phyloP scores from a whole-genome alignment of 2,797 vertebrate genomes.

The Aselliscus stoliczkanus region DNA sequence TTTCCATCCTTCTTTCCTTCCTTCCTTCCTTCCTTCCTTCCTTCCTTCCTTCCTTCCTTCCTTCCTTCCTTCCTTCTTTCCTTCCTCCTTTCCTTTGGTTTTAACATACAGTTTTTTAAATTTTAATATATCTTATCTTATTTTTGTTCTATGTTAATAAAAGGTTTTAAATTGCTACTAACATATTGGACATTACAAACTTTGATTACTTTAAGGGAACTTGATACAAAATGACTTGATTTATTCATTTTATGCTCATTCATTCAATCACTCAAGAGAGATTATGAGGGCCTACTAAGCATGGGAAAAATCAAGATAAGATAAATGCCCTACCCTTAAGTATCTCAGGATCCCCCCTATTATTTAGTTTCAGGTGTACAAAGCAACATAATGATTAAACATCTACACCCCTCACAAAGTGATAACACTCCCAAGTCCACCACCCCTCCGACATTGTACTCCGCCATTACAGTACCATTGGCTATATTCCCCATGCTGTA shows the following conservation, averaged over 20 bases:
- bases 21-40: too few relatives aligned
- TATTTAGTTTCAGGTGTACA: too few relatives aligned
- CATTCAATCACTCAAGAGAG: slow-evolving; percentile 30
- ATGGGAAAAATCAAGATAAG: slow-evolving; percentile 15
- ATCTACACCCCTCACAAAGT: too few relatives aligned
- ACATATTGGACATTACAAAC: slow-evolving; percentile 48
- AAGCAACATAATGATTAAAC: too few relatives aligned
- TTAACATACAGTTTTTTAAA: slow-evolving; percentile 50
- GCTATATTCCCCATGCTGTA: too few relatives aligned
- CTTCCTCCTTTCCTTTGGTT: not conserved
- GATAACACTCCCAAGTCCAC: too few relatives aligned
- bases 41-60: too few relatives aligned
- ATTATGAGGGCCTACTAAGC: not conserved
- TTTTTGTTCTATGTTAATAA: slow-evolving; percentile 45
- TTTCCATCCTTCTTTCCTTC: too few relatives aligned
- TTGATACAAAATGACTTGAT: slow-evolving; percentile 65
- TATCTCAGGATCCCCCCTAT: not conserved
- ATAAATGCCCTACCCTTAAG: not conserved
- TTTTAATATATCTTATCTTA: slow-evolving; percentile 45
- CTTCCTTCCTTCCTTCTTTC: too few relatives aligned
- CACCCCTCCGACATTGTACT: too few relatives aligned
- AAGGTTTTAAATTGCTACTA: slow-evolving; percentile 51
- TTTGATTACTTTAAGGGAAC: slow-evolving; percentile 70
- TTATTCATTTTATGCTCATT: slow-evolving; percentile 58
- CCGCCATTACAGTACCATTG: too few relatives aligned